Conservation (phyloP, 2,888 invertebrate species). For the Crocallis elinguaria region DNA sequence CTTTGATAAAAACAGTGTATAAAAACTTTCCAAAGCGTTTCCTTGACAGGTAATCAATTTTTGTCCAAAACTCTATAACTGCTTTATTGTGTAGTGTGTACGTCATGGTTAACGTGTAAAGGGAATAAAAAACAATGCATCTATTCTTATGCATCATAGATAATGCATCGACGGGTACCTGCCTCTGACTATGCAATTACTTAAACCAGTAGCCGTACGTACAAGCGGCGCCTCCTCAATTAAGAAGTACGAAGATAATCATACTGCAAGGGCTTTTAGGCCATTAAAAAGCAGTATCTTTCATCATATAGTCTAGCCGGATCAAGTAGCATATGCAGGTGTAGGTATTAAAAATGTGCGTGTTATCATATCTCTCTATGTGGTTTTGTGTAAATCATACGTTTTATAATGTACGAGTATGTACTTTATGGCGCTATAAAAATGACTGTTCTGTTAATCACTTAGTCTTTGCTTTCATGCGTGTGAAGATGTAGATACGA, state of each 20-base stretch:
- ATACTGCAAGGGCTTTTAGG: constrained; percentile 42
- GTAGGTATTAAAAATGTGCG: constrained; percentile 3
- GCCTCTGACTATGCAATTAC: constrained; percentile 41
- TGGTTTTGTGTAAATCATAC: background rate
- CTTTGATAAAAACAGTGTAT: too few relatives aligned
- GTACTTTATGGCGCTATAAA: background rate
- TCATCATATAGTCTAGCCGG: constrained; percentile 35
- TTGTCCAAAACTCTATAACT: too few relatives aligned
- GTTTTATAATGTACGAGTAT: background rate
- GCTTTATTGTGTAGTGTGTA: background rate
- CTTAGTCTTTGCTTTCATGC: too few relatives aligned
- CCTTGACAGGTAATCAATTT: too few relatives aligned
- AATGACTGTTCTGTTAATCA: background rate
- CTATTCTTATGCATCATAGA: constrained; percentile 23
- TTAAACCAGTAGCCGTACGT: constrained; percentile 34
- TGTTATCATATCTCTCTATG: background rate
- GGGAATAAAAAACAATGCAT: background rate
- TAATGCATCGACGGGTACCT: constrained; percentile 29
- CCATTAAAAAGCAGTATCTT: constrained; percentile 45
- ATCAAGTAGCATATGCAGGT: constrained; percentile 13
- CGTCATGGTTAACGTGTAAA: background rate
- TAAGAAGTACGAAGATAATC: constrained; percentile 45
- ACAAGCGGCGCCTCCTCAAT: constrained; percentile 46
- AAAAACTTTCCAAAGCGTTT: background rate
- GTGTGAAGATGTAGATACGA: too few relatives aligned